Evolutionary conservation across 2,888 invertebrate genomes (phyloP).

Genomic region (Tetranychus truncatus): DNA sequence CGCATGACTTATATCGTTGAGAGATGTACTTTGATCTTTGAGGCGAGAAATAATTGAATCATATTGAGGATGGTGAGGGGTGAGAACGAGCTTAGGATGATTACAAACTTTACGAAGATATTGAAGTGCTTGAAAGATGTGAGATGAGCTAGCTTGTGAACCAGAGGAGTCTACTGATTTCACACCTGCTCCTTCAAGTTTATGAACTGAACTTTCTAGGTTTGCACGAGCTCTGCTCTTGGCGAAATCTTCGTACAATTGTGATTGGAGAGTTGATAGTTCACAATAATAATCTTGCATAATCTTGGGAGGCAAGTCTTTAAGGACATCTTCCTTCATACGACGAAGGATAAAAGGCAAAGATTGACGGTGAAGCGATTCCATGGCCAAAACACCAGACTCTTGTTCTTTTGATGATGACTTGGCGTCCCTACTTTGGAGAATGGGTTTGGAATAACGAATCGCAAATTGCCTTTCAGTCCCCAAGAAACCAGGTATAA

Average conservation of each 20-base stretch:
- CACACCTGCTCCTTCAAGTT: not conserved
- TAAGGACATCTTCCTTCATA: slow-evolving; percentile 87
- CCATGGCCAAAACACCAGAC: slow-evolving; percentile 72
- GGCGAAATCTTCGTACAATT: slow-evolving; percentile 84
- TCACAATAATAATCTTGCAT: slow-evolving; percentile 98
- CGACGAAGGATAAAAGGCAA: slow-evolving; percentile 84
- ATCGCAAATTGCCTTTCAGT: slow-evolving; percentile 84
- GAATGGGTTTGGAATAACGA: slow-evolving; percentile 58
- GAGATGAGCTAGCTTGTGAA: slow-evolving; percentile 15
- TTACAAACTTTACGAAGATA: slow-evolving; percentile 93
- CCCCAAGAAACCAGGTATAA: slow-evolving; percentile 95
- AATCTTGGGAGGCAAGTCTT: slow-evolving; percentile 93
- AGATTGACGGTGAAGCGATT: slow-evolving; percentile 70
- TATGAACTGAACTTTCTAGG: slow-evolving; percentile 24
- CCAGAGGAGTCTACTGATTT: not conserved
- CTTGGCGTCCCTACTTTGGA: slow-evolving; percentile 61
- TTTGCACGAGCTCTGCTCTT: slow-evolving; percentile 42
- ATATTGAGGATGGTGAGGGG: slow-evolving; percentile 61
- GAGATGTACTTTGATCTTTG: slow-evolving; percentile 45
- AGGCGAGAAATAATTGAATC: slow-evolving; percentile 42
- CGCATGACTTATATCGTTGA: slow-evolving; percentile 74
- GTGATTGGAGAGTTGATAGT: slow-evolving; percentile 62
- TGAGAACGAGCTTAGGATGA: slow-evolving; percentile 83
- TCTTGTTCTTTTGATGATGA: slow-evolving; percentile 61
- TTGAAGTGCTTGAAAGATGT: slow-evolving; percentile 64